These are phyloP conservation scores for Rhombomys opimus DNA, from an alignment of 2,113 vertebrate genomes.

Conservation along the genomic window DNA sequence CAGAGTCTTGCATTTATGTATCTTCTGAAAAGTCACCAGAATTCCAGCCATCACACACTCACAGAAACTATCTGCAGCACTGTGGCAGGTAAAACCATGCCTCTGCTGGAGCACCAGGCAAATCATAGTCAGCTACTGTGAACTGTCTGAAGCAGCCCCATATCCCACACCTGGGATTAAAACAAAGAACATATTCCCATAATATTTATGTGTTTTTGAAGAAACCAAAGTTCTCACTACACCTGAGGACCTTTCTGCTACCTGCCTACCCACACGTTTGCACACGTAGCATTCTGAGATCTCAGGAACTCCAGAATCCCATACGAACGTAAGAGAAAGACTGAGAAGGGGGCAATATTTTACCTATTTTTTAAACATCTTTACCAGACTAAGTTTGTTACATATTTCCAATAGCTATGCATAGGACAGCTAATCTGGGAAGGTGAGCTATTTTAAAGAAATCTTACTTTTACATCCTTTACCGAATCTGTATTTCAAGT, in stretches of 20 bases:
- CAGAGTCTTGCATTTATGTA: too few relatives aligned
- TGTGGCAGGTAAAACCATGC: too few relatives aligned
- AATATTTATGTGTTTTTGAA: too few relatives aligned
- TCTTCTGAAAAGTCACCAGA: too few relatives aligned
- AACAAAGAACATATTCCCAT: too few relatives aligned
- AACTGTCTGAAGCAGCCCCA: too few relatives aligned
- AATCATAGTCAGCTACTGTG: too few relatives aligned
- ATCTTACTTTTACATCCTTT: neutral
- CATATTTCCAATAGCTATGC: neutral
- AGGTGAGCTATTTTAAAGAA: neutral
- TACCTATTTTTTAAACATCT: neutral
- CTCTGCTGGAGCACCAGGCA: too few relatives aligned
- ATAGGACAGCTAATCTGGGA: neutral
- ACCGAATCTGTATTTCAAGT: neutral
- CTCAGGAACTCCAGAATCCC: neutral
- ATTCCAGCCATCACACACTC: too few relatives aligned
- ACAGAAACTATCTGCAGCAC: too few relatives aligned
- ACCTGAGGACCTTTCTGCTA: neutral
- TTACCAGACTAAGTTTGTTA: neutral
- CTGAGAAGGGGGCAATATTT: neutral
- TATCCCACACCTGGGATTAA: too few relatives aligned
- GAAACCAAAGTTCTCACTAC: too few relatives aligned
- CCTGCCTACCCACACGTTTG: neutral
- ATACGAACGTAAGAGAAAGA: neutral
- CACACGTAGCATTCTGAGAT: neutral